phyloP scores from a whole-genome alignment of 2,797 vertebrate species.

The Cirrhinus molitorella region DNA sequence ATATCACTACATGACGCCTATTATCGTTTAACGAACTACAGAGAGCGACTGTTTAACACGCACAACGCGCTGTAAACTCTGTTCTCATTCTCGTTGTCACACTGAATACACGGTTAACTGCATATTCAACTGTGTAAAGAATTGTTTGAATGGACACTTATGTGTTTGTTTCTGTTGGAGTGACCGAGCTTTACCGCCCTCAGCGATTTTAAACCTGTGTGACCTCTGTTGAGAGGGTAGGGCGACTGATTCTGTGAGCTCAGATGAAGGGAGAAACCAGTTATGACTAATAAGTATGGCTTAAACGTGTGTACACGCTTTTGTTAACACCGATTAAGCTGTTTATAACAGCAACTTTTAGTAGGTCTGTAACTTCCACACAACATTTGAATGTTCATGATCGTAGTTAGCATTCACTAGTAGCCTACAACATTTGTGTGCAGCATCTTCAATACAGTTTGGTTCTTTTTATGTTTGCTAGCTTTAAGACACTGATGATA shows the following conservation, averaged over 20 bases:
- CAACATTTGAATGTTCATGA: neutral
- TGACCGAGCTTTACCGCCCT: slow-evolving; percentile 1
- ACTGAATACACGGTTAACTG: neutral
- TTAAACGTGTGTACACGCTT: neutral
- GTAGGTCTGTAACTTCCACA: neutral
- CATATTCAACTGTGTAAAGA: neutral
- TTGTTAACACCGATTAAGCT: neutral
- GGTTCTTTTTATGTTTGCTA: neutral
- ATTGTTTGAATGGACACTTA: neutral
- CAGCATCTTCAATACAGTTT: neutral
- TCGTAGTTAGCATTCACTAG: neutral
- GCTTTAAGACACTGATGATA: neutral
- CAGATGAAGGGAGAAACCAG: neutral
- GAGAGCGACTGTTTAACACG: neutral
- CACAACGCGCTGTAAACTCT: neutral
- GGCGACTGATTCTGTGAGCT: neutral
- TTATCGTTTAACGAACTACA: neutral
- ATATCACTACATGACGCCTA: neutral
- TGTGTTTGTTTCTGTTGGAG: slow-evolving; percentile 10
- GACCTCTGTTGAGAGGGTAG: slow-evolving; percentile 7
- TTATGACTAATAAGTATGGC: neutral
- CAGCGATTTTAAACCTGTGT: slow-evolving; percentile 17
- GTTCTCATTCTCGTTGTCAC: neutral
- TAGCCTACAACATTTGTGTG: neutral
- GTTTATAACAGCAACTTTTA: neutral